Percentiles rank a stretch among this genome's conserved stretches.
phyloP scores from a whole-genome alignment of 1,140 invertebrate species.

The Diorhabda sublineata region DNA sequence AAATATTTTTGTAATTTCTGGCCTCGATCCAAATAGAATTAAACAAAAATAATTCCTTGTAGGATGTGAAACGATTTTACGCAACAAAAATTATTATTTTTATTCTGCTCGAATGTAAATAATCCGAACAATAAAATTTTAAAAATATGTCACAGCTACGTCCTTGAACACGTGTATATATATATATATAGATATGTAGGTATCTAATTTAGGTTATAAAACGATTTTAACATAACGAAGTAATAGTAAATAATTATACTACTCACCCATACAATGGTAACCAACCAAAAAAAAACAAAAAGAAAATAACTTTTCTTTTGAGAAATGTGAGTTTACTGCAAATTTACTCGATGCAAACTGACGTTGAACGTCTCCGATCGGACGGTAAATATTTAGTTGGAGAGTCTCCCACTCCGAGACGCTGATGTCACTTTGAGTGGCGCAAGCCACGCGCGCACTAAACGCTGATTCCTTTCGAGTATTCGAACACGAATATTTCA shows the following conservation, averaged over 20 bases:
- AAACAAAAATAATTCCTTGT: too few relatives aligned
- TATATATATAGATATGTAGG: too few relatives aligned
- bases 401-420: conserved; percentile 12
- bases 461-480: neutral
- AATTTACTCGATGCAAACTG: conserved; percentile 9
- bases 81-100: too few relatives aligned
- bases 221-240: neutral
- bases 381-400: conserved; percentile 18
- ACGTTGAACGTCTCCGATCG: conserved; percentile 8
- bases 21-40: too few relatives aligned
- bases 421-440: neutral
- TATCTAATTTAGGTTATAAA: neutral
- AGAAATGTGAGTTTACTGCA: conserved; percentile 7
- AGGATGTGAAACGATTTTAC: too few relatives aligned
- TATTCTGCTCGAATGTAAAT: too few relatives aligned
- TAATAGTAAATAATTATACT: conserved; percentile 6
- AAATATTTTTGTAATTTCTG: too few relatives aligned
- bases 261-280: conserved; percentile 39
- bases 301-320: conserved; percentile 19
- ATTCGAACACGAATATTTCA: neutral
- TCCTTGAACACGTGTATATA: too few relatives aligned
- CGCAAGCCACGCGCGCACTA: neutral
- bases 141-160: too few relatives aligned
- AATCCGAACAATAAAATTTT: too few relatives aligned
- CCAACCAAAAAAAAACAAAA: conserved; percentile 24